Evolutionary conservation across 2,888 invertebrate genomes (phyloP), one percentile per base, ranked within the genome.

Genomic region (Pterostichus niger): DNA sequence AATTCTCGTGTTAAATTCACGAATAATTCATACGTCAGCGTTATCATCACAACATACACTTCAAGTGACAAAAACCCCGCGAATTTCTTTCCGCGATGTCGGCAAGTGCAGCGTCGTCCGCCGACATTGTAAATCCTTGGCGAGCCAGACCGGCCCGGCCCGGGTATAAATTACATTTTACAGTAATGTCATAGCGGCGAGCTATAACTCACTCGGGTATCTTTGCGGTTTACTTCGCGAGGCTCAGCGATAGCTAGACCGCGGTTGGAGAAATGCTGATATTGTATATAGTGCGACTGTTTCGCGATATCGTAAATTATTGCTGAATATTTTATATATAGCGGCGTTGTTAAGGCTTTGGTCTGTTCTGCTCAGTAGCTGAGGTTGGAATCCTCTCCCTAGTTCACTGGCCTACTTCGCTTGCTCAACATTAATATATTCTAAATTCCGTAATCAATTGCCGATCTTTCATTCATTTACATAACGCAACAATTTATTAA

Each of bases 141-240:
- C n/a, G n/a, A n/a, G n/a, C n/a, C n/a, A n/a, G n/a, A n/a, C n/a
- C n/a, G n/a, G 44, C 13, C 40, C 11, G 82, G 49, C 40, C 15
- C 9, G 61, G 75, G 75, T 82, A 75, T 82, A 82, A 75, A 75
- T 82, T 82, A 82, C 75, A 59, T 82, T 82, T 82, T 82, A 82
- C 75, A 82, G 82, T 82, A 75, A 82, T 82, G 82, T 82, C 82
- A 82, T 82, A 82, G 82, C 75, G 24, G 24, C 31, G 33, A 7
- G 61, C 73, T 13, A 82, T 82, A 82, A 82, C 59, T 82, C 82
- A 82, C 71, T 17, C 24, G 44, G 52, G 82, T 82, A 82, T 82
- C 82, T 82, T 24, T 82, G 73, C 61, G 82, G 82, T 33, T 31
- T 82, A 46, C 77, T 56, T 77, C 24, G 56, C 46, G n/a, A 5